Evolutionary conservation across 2,797 vertebrate genomes (phyloP).

Genomic region (Enteromius paludinosus): DNA sequence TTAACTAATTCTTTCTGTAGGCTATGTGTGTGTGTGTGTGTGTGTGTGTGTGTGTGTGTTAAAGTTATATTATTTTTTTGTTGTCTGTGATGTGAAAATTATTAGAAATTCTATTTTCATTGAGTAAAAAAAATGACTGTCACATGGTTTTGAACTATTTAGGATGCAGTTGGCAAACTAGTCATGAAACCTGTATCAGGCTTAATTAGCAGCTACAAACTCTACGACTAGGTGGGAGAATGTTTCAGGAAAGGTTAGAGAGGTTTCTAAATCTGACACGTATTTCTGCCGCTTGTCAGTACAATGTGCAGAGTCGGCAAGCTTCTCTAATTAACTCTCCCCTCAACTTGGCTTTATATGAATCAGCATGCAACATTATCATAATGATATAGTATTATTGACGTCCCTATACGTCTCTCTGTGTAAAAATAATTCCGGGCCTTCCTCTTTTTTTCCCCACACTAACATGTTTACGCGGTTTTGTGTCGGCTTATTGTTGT

Average conservation of each 20-base stretch:
- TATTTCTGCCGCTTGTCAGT: conserved; percentile 75
- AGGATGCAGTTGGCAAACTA: conserved; percentile 67
- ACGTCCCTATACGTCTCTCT: conserved; percentile 66
- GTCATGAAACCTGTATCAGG: conserved; percentile 64
- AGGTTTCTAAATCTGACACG: conserved; percentile 75
- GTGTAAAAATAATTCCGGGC: conserved; percentile 51
- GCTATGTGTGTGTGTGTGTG: neutral
- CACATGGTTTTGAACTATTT: conserved; percentile 57
- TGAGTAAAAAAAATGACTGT: conserved; percentile 8
- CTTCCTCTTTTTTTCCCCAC: neutral
- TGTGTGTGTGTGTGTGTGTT: neutral
- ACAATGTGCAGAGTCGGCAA: conserved; percentile 77
- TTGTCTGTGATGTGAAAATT: conserved; percentile 12
- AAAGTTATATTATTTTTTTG: neutral
- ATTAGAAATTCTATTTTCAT: conserved; percentile 1
- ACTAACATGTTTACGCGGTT: neutral
- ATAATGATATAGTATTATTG: conserved; percentile 71
- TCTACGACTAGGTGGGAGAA: conserved; percentile 68
- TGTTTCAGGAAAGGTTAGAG: conserved; percentile 77
- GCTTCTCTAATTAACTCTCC: conserved; percentile 77
- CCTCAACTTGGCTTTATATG: conserved; percentile 67
- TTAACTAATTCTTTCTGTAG: neutral
- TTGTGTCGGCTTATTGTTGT: neutral
- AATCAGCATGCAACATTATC: conserved; percentile 74
- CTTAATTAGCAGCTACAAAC: conserved; percentile 78